Conservation (phyloP, 2,797 vertebrate genomes). For the Yasuhikotakia modesta region DNA sequence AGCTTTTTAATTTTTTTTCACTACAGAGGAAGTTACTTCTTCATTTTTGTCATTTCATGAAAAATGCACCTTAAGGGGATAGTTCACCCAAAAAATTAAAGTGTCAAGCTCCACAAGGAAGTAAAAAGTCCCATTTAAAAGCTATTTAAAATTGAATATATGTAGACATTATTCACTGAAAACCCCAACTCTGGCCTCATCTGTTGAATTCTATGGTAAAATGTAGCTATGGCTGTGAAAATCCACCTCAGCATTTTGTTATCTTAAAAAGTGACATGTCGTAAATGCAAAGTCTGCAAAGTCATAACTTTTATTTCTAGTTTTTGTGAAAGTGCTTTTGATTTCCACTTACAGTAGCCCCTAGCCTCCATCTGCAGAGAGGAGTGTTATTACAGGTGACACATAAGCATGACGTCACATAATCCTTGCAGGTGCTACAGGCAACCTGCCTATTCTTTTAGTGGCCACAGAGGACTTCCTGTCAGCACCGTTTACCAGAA, state of each 20-base stretch:
- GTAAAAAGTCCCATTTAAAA: conserved; percentile 8
- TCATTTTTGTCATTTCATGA: not conserved
- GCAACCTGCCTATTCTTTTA: conserved; percentile 49
- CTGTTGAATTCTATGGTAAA: not conserved
- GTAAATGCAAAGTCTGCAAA: conserved; percentile 16
- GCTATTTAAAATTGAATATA: not conserved
- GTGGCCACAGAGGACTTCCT: conserved; percentile 52
- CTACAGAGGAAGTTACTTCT: not conserved
- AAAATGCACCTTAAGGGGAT: not conserved
- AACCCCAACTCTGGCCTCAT: not conserved
- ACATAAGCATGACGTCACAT: conserved; percentile 55
- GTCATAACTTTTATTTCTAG: conserved; percentile 12
- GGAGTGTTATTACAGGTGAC: conserved; percentile 55
- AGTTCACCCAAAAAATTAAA: not conserved
- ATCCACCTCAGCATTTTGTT: not conserved
- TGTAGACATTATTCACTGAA: not conserved
- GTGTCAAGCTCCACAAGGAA: not conserved
- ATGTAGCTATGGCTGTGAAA: not conserved
- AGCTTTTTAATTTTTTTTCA: not conserved
- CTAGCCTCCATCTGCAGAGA: conserved; percentile 46
- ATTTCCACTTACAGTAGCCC: conserved; percentile 40
- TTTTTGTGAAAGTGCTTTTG: conserved; percentile 39
- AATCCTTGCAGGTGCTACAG: conserved; percentile 60
- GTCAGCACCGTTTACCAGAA: conserved; percentile 51
- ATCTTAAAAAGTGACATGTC: not conserved